Evolutionary conservation across 2,888 invertebrate genomes (phyloP), one percentile per base, ranked within the genome.

Genomic region (Phlogophora meticulosa): DNA sequence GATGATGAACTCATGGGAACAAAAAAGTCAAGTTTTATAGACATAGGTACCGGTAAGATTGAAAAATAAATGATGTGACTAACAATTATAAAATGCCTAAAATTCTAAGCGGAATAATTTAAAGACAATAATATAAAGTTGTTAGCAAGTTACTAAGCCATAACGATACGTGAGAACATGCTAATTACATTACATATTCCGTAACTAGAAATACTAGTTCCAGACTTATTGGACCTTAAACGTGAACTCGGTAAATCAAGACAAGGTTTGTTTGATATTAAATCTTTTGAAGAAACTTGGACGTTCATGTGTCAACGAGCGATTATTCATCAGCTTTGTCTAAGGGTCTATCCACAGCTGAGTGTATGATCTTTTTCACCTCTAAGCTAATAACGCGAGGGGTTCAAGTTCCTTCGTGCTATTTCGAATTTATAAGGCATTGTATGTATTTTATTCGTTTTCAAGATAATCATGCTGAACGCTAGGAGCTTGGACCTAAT

Each of bases 171-270:
- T 55, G 61, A 58, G 63, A 61, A 55, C 22, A 57, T 46, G 36
- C 28, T 70, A 62, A 81, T 74, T 49, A 57, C 40, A 51, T 73
- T 46, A 66, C 53, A 34, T 17, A 42, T 42, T 45, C 53, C 48
- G 40, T 45, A 70, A 70, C 36, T 62, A 70, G 65, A 72, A 82
- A 79, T 77, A 81, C 76, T 70, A 52, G 75, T 80, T 80, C 43
- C 57, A 75, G 75, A 67, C 65, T 32, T 53, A 70, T 62, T 48
- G 38, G 28, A 60, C 83, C 80, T 83, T 82, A 83, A 72, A 76
- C 78, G 64, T 85, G 83, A 84, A 80, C 78, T 70, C 53, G 9
- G 15, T 45, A 24, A 57, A 60, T 66, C 46, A 60, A 22, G 52
- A 60, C 75, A 78, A 76, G 65, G 71, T 51, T 38, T 57, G 42